These are phyloP conservation scores for Acanthis flammea DNA, from an alignment of 2,797 vertebrate genomes.

Conservation along the genomic window DNA sequence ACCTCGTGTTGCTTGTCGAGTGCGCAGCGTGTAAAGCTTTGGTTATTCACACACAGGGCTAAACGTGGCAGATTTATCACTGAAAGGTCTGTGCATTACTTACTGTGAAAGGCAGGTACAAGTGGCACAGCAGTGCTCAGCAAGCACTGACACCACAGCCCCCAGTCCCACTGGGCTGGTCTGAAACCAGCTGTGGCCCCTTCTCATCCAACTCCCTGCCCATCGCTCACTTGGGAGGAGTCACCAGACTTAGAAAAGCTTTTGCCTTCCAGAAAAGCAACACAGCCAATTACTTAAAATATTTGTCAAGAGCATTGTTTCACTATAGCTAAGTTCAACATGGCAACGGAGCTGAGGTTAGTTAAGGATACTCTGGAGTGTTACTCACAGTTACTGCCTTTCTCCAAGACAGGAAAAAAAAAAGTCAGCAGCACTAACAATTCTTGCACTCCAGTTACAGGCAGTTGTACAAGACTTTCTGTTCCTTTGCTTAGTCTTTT, in stretches of 20 bases:
- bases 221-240: background rate
- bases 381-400: slow-evolving; percentile 15
- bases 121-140: background rate
- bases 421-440: background rate
- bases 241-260: slow-evolving; percentile 13
- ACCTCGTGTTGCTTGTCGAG: background rate
- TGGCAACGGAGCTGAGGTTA: slow-evolving; percentile 49
- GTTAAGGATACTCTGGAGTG: slow-evolving; percentile 16
- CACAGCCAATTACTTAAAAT: slow-evolving; percentile 15
- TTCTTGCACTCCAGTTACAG: background rate
- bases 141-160: background rate
- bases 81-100: background rate
- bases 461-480: background rate
- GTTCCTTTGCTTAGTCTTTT: slow-evolving; percentile 7
- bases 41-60: background rate
- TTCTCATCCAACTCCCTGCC: background rate
- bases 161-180: background rate
- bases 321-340: slow-evolving; percentile 25
- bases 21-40: background rate
- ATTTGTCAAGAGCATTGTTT: slow-evolving; percentile 46
- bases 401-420: background rate
- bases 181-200: background rate
- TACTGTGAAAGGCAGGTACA: background rate
- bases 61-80: background rate
- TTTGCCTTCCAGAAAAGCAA: slow-evolving; percentile 17